These are phyloP conservation scores for Semnornis frantzii DNA, from an alignment of 2,113 vertebrate genomes.

Conservation along the genomic window DNA sequence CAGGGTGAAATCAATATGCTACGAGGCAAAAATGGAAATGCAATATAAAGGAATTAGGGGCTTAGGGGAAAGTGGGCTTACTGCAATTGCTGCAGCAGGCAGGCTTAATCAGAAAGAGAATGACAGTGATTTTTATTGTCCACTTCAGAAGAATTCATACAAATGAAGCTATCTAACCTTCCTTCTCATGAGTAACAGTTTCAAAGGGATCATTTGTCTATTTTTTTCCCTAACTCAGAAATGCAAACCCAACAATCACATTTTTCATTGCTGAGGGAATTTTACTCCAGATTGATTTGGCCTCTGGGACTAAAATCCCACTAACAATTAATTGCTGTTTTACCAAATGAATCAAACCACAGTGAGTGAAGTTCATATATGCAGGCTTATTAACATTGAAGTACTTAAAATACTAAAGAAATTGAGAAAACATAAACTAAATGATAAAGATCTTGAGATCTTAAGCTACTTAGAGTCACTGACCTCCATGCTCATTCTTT, in stretches of 20 bases:
- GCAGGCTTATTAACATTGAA: not conserved
- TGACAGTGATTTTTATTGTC: not conserved
- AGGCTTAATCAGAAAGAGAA: not conserved
- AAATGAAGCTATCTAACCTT: not conserved
- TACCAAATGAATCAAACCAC: not conserved
- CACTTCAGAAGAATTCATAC: not conserved
- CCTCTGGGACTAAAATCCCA: not conserved
- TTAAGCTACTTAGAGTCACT: not conserved
- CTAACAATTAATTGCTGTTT: not conserved
- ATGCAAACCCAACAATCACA: not conserved
- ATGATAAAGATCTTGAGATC: not conserved
- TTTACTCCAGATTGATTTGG: not conserved
- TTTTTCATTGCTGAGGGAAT: not conserved
- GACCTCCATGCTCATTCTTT: not conserved
- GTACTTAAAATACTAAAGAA: not conserved
- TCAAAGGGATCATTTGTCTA: not conserved
- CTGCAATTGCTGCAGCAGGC: not conserved
- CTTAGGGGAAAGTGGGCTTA: slow-evolving; percentile 33
- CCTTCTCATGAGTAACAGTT: not conserved
- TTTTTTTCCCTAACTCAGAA: not conserved
- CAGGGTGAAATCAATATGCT: slow-evolving; percentile 16
- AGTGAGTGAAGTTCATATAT: not conserved
- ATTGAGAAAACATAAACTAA: not conserved
- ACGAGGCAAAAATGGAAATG: slow-evolving; percentile 23
- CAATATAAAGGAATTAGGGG: slow-evolving; percentile 7